Percentiles rank a stretch among this genome's conserved stretches.
These are phyloP conservation scores for Norana najaformis DNA, from an alignment of 2,888 invertebrate genomes.

Conservation along the genomic window DNA sequence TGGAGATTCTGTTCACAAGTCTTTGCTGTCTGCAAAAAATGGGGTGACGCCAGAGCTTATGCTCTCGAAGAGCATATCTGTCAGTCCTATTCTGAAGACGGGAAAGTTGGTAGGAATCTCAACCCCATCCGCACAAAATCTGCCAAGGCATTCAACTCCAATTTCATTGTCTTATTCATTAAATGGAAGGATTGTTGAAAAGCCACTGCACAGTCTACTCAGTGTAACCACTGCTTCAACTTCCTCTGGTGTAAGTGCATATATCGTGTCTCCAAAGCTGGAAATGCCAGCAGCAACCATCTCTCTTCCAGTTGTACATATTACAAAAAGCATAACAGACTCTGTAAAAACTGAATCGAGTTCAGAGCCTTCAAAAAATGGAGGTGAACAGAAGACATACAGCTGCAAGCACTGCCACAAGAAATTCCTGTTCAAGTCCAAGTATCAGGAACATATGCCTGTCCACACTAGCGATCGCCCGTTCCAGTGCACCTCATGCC, in stretches of 20 bases:
- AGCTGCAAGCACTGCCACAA: conserved; percentile 44
- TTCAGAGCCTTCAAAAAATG: neutral
- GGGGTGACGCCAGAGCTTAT: neutral
- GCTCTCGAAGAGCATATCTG: neutral
- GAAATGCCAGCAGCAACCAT: neutral
- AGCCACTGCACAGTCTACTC: neutral
- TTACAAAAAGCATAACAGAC: neutral
- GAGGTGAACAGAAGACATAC: conserved; percentile 40
- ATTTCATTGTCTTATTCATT: neutral
- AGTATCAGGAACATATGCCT: conserved; percentile 46
- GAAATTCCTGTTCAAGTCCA: conserved; percentile 46
- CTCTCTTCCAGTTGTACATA: neutral
- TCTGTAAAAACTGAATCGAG: neutral
- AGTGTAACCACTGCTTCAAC: neutral
- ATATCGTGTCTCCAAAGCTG: neutral
- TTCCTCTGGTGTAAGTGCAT: neutral
- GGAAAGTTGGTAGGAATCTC: neutral
- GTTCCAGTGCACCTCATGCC: conserved; percentile 45
- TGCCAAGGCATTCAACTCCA: conserved; percentile 1
- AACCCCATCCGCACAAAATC: neutral
- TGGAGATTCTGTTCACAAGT: neutral
- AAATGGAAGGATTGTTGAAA: neutral
- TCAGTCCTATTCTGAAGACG: neutral
- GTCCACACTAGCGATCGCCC: conserved; percentile 46
- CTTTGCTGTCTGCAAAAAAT: neutral